Percentiles rank a stretch among this genome's conserved stretches.
phyloP scores from a whole-genome alignment of 2,797 vertebrate genomes.

The Carduelis carduelis region DNA sequence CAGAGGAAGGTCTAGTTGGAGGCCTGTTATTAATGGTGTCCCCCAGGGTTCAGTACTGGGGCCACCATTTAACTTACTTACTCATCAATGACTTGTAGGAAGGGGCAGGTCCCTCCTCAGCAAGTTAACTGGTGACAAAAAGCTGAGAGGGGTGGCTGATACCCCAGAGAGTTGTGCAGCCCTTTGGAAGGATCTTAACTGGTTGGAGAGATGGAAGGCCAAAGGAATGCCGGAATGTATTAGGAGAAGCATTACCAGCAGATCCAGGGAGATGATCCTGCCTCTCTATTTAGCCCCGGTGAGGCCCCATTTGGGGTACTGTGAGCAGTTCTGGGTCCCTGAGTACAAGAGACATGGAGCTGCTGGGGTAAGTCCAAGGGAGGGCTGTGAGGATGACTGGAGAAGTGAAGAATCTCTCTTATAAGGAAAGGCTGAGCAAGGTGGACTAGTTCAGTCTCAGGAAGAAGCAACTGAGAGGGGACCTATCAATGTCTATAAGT shows the following conservation, averaged over 20 bases:
- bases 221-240: neutral
- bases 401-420: neutral
- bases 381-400: neutral
- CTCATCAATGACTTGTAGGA: neutral
- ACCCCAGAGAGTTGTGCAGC: neutral
- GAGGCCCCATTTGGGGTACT: neutral
- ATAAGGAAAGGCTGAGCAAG: neutral
- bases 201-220: neutral
- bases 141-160: neutral
- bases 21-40: too few relatives aligned
- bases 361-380: neutral
- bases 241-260: neutral
- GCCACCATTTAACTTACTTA: neutral
- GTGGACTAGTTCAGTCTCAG: neutral
- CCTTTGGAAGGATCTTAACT: neutral
- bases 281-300: neutral
- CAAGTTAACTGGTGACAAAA: neutral
- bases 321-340: neutral
- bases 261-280: neutral
- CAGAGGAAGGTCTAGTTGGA: neutral
- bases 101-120: neutral
- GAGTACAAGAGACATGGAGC: neutral
- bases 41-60: neutral
- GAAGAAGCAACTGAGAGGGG: neutral
- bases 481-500: neutral